Evolutionary conservation across 2,888 invertebrate genomes (phyloP).

Genomic region (Sesia bembeciformis): DNA sequence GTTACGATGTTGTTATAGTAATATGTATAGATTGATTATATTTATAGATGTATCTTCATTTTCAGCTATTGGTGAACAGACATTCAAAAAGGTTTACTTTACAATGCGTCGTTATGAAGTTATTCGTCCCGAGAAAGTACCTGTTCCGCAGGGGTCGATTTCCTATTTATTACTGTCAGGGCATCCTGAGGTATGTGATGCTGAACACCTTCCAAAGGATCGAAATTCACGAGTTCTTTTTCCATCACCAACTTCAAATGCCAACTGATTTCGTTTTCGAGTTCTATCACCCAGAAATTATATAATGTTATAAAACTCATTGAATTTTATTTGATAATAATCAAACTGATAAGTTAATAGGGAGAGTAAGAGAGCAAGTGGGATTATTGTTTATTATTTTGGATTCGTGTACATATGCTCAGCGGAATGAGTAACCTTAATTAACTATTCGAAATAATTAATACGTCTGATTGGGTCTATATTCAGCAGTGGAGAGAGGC

Average conservation of each 20-base stretch:
- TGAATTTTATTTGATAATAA: not conserved
- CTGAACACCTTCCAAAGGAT: constrained; percentile 25
- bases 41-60: constrained; percentile 2
- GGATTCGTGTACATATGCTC: too few relatives aligned
- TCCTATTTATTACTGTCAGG: constrained; percentile 51
- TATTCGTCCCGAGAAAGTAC: constrained; percentile 24
- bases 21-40: too few relatives aligned
- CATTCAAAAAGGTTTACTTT: constrained; percentile 19
- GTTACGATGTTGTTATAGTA: too few relatives aligned
- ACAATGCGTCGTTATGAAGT: constrained; percentile 38
- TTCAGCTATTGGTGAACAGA: constrained; percentile 31
- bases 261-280: constrained; percentile 30
- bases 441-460: too few relatives aligned
- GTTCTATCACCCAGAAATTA: constrained; percentile 34
- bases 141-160: constrained; percentile 29
- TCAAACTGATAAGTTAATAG: not conserved
- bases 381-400: too few relatives aligned
- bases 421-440: too few relatives aligned
- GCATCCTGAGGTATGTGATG: constrained; percentile 21
- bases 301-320: not conserved
- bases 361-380: too few relatives aligned
- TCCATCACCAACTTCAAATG: constrained; percentile 18
- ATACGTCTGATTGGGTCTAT: too few relatives aligned
- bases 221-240: constrained; percentile 45
- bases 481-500: too few relatives aligned